Evolutionary conservation across 2,888 invertebrate species (phyloP).

Genomic region (Parnassius mnemosyne): DNA sequence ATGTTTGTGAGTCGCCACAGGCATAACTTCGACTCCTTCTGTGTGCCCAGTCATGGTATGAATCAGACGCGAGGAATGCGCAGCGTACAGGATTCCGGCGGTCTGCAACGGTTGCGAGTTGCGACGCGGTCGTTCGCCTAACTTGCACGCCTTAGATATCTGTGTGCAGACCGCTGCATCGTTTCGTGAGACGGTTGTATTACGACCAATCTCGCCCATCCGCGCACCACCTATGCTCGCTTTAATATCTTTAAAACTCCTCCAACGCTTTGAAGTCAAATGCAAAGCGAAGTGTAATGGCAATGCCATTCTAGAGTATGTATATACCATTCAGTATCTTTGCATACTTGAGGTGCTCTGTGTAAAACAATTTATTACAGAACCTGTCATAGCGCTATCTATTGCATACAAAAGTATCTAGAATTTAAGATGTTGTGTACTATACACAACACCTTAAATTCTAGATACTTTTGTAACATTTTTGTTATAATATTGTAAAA

Average conservation of each 20-base stretch:
- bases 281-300: slow-evolving; percentile 11
- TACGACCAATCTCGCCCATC: slow-evolving; percentile 54
- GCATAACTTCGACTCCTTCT: no score
- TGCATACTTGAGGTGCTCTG: not conserved
- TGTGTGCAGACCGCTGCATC: slow-evolving; percentile 37
- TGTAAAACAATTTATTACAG: no score
- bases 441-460: no score
- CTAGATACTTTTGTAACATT: no score
- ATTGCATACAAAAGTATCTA: no score
- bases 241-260: slow-evolving; percentile 23
- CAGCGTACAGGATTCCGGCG: slow-evolving; percentile 24
- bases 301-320: slow-evolving; percentile 2
- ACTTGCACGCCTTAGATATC: slow-evolving; percentile 33
- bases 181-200: slow-evolving; percentile 55
- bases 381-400: no score
- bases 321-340: not conserved
- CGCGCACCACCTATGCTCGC: slow-evolving; percentile 23
- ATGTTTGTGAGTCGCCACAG: no score
- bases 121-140: slow-evolving; percentile 55
- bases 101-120: slow-evolving; percentile 33
- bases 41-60: slow-evolving; percentile 31
- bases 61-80: slow-evolving; percentile 48
- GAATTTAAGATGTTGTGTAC: no score
- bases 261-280: slow-evolving; percentile 11
- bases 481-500: no score